Evolutionary conservation across 1,140 invertebrate genomes (phyloP), one percentile per base, ranked within the genome.

Genomic region (Sycophila sp.): DNA sequence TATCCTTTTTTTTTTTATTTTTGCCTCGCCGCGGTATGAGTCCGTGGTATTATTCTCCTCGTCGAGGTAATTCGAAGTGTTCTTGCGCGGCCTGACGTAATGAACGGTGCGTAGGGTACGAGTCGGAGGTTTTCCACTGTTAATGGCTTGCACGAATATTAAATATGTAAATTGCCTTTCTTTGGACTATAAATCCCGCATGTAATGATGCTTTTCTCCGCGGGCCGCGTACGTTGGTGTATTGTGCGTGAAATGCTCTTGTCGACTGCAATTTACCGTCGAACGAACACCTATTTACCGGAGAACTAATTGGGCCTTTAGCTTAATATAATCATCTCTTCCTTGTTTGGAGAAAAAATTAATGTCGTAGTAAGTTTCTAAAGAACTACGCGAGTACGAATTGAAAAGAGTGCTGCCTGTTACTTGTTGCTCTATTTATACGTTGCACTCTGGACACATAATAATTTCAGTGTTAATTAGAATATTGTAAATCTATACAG

Each of bases 91-190:
- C 17, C 42, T 47, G n/a, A n/a, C n/a, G n/a, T n/a, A n/a, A n/a
- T n/a, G n/a, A n/a, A n/a, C n/a, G n/a, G n/a, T n/a, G n/a, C n/a
- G n/a, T 47, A 22, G 19, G 8, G 24, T 22, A 47, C 19, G 8
- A 47, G 42, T 5, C 19, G 17, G 19, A 30, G 24, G 19, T 30
- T 28, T 30, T 53, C 28, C 10, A 7, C 28, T 13, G 49, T 53
- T 53, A 30, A 13, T 13, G 26, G 24, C 49, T 19, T 30, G 24
- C 49, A 26, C 49, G 49, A 26, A 26, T 15, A 53, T 53, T 53
- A 30, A 8, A 53, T 30, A 53, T 53, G 49, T 26, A 53, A 53
- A 53, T 53, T 26, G 26, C 11, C 49, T 53, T 53, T 53, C 49
- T 30, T 53, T 53, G 26, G 13, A 4, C 49, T 8, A 28, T 53